Base-by-base conservation (phyloP, 2,113 vertebrate species). In the Sphaerodactylus townsendi region DNA sequence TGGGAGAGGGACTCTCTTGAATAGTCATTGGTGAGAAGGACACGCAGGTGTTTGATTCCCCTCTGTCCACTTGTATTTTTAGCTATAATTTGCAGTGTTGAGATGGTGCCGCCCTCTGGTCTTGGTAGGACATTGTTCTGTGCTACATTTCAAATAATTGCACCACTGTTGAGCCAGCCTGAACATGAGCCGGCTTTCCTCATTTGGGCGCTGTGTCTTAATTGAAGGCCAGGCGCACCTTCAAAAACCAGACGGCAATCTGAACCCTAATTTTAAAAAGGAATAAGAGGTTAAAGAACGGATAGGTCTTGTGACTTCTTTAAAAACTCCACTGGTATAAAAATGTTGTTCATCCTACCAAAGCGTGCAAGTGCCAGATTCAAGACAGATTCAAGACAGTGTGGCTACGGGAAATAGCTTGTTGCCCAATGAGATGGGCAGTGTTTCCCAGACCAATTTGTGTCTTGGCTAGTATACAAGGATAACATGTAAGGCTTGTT, bases 341-440 rank as follows among this genome's bases (percentile, higher is more conserved):
- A 86, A 84, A 37, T 69, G 48, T 33, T 75, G 1, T 39, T 23
- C 81, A 86, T 4, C 74, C 76, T 3, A 68, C 71, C 56, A 83
- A 62, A 88, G 50, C 84, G 19, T 23, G 5, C 7, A 44, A 85
- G 68, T 79, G 82, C 82, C 85, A 85, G 90, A 91, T 89, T 81
- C 75, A 78, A 86, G 84, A 37, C 84, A 46, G 68, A 37, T 83
- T 74, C 68, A 86, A 87, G 72, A 81, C 79, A 83, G 84, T 87
- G 66, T 48, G 79, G 87, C 85, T 89, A 75, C 80, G 87, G 81
- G 85, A 10, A n/a, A 41, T 75, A 88, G 71, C 64, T 89, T 90
- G 17, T 92, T 84, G 79, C 83, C 68, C 86, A 89, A 28, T 62
- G n/a, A 62, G 21, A 35, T n/a, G 41, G 37, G 64, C n/a, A n/a